phyloP scores from a whole-genome alignment of 2,888 invertebrate genomes.

The Brachylomia viminalis region DNA sequence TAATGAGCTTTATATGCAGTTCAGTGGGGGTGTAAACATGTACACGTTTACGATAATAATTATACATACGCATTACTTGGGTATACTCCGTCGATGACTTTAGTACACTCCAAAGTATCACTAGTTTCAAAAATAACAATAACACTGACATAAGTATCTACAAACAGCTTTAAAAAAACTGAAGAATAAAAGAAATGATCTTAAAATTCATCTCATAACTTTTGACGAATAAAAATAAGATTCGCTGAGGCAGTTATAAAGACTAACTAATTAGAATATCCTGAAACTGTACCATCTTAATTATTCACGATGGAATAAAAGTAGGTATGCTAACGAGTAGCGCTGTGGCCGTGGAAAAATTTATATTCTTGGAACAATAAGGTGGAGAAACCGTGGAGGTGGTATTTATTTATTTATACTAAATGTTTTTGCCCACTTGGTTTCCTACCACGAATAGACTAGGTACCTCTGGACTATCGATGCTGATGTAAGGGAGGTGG shows the following conservation, averaged over 20 bases:
- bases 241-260: conserved; percentile 10
- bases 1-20: no score
- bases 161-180: no score
- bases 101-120: no score
- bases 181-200: no score
- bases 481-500: not conserved
- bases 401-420: conserved; percentile 8
- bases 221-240: conserved; percentile 5
- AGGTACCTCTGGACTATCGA: not conserved
- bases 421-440: not conserved
- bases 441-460: not conserved
- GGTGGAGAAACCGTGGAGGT: conserved; percentile 6
- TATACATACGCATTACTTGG: no score
- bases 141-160: no score
- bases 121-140: no score
- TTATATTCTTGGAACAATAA: conserved; percentile 21
- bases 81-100: no score
- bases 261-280: not conserved
- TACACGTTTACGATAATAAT: no score
- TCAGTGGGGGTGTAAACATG: no score
- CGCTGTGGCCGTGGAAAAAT: conserved; percentile 26
- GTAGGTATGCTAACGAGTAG: conserved; percentile 55
- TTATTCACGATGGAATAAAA: conserved; percentile 50
- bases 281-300: conserved; percentile 31
- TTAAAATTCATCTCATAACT: not conserved